These are phyloP conservation scores for Microcebus murinus DNA, from an alignment of 2,113 vertebrate genomes.

Conservation along the genomic window DNA sequence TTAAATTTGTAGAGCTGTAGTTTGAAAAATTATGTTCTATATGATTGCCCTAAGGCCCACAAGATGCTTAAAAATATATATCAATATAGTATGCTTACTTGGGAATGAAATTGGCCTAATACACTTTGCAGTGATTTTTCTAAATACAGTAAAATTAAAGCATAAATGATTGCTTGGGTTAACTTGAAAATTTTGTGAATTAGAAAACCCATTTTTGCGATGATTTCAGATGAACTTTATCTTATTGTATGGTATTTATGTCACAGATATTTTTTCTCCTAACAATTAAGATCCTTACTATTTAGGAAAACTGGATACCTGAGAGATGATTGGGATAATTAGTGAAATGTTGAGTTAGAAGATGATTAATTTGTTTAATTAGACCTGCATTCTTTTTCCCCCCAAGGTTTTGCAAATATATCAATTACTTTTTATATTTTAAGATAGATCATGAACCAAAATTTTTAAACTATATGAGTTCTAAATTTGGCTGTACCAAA, in stretches of 20 bases:
- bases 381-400: not conserved
- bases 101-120: not conserved
- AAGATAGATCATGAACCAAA: slow-evolving; percentile 5
- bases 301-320: not conserved
- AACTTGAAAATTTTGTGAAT: slow-evolving; percentile 18
- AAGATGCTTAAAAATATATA: not conserved
- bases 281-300: not conserved
- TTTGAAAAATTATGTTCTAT: not conserved
- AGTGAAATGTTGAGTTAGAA: not conserved
- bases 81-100: not conserved
- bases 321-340: not conserved
- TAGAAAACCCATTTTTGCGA: not conserved
- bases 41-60: not conserved
- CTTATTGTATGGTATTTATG: not conserved
- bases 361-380: not conserved
- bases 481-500: not conserved
- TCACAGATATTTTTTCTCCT: not conserved
- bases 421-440: not conserved
- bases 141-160: not conserved
- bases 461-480: not conserved
- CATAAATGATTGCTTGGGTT: not conserved
- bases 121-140: not conserved
- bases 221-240: not conserved
- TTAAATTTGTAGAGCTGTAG: not conserved
- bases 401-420: not conserved